Conservation (phyloP, 2,888 invertebrate genomes). For the Ormyrus rosae region DNA sequence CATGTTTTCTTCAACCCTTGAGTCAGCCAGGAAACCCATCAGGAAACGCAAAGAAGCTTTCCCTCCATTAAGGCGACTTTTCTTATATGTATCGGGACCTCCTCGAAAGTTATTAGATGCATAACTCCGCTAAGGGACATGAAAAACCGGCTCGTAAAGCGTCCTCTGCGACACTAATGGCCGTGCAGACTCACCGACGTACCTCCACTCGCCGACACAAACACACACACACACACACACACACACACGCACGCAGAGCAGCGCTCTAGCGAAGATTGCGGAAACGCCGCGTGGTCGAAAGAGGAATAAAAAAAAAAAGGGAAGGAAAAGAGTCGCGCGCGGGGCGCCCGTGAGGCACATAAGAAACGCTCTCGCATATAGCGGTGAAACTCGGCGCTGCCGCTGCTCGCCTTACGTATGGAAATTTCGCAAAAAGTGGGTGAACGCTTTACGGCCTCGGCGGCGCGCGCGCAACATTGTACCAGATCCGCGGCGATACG, state of each 20-base stretch:
- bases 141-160: constrained; percentile 58
- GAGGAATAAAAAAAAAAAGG: constrained; percentile 8
- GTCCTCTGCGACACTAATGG: constrained; percentile 53
- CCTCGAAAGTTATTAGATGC: constrained; percentile 55
- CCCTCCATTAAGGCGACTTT: constrained; percentile 47
- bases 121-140: constrained; percentile 55
- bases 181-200: constrained; percentile 17
- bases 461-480: constrained; percentile 24
- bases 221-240: not conserved
- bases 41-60: constrained; percentile 31
- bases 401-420: constrained; percentile 23
- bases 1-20: no score
- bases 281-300: constrained; percentile 38
- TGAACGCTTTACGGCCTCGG: constrained; percentile 31
- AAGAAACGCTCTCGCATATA: constrained; percentile 16
- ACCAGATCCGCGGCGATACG: constrained; percentile 17
- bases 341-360: no score
- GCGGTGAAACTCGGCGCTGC: not conserved
- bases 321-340: constrained; percentile 31
- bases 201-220: not conserved
- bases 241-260: not conserved
- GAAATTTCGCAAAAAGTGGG: constrained; percentile 52
- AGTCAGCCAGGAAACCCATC: not conserved
- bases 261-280: constrained; percentile 42
- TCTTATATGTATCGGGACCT: constrained; percentile 48